Conservation (phyloP, 1,140 invertebrate species). For the Drosophila navojoa region DNA sequence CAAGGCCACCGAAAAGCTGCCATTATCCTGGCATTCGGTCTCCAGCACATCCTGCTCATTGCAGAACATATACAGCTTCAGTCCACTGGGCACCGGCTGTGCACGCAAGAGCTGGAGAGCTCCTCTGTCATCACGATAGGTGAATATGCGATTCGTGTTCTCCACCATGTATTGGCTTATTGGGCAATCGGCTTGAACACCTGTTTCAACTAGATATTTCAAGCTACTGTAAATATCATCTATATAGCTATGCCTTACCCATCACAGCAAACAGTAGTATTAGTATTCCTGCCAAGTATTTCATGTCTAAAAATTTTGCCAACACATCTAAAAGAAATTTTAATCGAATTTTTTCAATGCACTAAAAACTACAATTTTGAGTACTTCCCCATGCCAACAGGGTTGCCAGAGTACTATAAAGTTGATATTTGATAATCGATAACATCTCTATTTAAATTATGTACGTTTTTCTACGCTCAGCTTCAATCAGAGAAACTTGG, state of each 20-base stretch:
- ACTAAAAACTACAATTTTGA: background rate
- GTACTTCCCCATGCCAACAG: background rate
- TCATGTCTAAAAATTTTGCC: conserved; percentile 23
- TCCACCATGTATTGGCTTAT: conserved; percentile 39
- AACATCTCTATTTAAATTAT: no score
- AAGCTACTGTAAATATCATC: background rate
- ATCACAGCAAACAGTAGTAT: background rate
- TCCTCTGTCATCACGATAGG: conserved; percentile 48
- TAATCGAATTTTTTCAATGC: no score
- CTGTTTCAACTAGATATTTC: background rate
- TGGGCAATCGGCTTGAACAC: conserved; percentile 27
- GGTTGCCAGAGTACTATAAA: no score
- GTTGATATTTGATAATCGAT: no score
- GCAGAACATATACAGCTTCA: conserved; percentile 50
- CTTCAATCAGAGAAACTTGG: no score
- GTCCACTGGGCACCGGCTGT: conserved; percentile 45
- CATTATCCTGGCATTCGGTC: conserved; percentile 42
- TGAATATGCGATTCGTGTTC: conserved; percentile 53
- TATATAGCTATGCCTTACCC: conserved; percentile 16
- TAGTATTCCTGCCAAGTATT: background rate
- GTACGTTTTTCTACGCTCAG: no score
- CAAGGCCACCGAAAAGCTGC: conserved; percentile 20
- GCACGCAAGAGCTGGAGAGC: conserved; percentile 46
- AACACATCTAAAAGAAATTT: no score
- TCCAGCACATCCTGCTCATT: conserved; percentile 29